Percentiles rank a stretch among this genome's conserved stretches.
Conservation (phyloP, 2,888 invertebrate genomes). For the Agrenia bidenticulata region DNA sequence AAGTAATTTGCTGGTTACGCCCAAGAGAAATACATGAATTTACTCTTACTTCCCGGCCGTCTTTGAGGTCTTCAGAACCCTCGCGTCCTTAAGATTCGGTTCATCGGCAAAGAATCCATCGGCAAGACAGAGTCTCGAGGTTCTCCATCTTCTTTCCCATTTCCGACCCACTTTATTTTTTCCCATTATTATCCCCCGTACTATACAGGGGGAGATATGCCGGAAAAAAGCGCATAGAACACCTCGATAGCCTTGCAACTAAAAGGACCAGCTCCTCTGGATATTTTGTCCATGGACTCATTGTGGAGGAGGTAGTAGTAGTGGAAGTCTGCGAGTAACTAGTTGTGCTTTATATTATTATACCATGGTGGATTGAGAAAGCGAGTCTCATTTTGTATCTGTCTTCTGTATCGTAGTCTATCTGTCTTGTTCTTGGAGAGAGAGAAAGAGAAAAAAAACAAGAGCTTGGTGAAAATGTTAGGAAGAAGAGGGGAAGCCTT, state of each 20-base stretch:
- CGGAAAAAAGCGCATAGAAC: too few relatives aligned
- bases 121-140: slow-evolving; percentile 12
- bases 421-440: slow-evolving; percentile 1
- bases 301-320: too few relatives aligned
- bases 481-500: background rate
- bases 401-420: slow-evolving; percentile 9
- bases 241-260: too few relatives aligned
- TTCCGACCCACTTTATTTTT: slow-evolving; percentile 32
- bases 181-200: slow-evolving; percentile 26
- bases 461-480: background rate
- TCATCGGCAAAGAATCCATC: slow-evolving; percentile 23
- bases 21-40: slow-evolving; percentile 26
- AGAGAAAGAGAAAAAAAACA: background rate
- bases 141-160: slow-evolving; percentile 23
- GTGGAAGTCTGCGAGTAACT: too few relatives aligned
- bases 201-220: background rate
- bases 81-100: slow-evolving; percentile 18
- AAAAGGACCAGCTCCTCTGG: too few relatives aligned
- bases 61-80: slow-evolving; percentile 9
- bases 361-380: slow-evolving; percentile 13
- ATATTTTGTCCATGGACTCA: too few relatives aligned
- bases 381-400: slow-evolving; percentile 20
- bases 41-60: slow-evolving; percentile 22
- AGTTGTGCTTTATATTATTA: slow-evolving; percentile 1
- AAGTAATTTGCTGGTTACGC: slow-evolving; percentile 24